Evolutionary conservation across 2,888 invertebrate genomes (phyloP), one percentile per base, ranked within the genome.

Genomic region (Adelognathus sp.): DNA sequence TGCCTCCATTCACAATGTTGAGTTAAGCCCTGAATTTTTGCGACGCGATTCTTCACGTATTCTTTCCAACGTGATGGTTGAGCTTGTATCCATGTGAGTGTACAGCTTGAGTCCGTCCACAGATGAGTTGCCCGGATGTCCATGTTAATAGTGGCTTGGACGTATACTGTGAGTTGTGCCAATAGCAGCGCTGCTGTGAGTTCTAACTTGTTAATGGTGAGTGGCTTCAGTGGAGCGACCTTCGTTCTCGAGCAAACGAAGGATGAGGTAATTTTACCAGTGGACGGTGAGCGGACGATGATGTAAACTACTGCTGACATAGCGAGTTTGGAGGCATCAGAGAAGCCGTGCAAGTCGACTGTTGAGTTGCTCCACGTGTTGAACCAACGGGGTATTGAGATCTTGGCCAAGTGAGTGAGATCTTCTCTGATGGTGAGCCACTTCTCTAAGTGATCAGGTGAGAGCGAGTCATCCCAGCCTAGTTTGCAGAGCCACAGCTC

Each of bases 61-160:
- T 83, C 83, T 29, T 83, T 86, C 81, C 80, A 82, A 11, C 81
- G 76, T 2, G 76, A 81, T 16, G 86, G 84, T 6, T 83, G 79
- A 11, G 79, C 36, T 1, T 58, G 75, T 1, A 85, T 70, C 84
- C 82, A 85, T 3, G 85, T 69, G 58, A 85, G 75, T 9, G 82
- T 81, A 9, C 83, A 81, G 11, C 79, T 61, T n/a, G 85, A 86
- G 66, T 86, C 86, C 5, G 86, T 82, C 82, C 79, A 83, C 39
- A 67, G 31, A 44, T 58, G 18, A 9, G 67, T 54, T 5, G 58
- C 50, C 9, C n/a, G 24, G 5, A 24, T 11, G 4, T 27, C 4
- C 11, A 41, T 11, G 0, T 56, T 24, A 4, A 79, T 29, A 0
- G 58, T 39, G 6, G 6, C 29, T 36, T 39, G 9, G 4, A 72